phyloP scores from a whole-genome alignment of 2,888 invertebrate species.

The Quadriops clusia region DNA sequence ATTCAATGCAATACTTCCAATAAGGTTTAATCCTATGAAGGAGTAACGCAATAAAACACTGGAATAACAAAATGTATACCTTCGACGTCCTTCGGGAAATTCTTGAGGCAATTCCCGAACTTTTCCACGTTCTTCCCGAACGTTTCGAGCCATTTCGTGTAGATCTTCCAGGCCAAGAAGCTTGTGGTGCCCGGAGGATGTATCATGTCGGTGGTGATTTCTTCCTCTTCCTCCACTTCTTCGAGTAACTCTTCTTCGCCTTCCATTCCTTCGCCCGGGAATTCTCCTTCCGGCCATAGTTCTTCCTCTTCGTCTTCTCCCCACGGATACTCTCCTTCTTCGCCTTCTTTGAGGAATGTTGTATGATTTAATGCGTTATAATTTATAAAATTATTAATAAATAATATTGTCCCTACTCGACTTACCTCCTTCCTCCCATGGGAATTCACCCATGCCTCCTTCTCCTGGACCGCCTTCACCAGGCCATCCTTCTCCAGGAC shows the following conservation, averaged over 20 bases:
- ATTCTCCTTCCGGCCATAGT: constrained; percentile 2
- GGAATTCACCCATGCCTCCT: too few relatives aligned
- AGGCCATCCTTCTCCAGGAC: background rate
- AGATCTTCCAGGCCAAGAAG: constrained; percentile 18
- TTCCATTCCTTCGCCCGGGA: constrained; percentile 4
- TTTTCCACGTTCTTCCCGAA: constrained; percentile 16
- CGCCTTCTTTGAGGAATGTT: constrained; percentile 7
- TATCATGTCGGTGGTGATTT: background rate
- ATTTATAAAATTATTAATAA: too few relatives aligned
- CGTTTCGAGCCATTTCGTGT: constrained; percentile 17
- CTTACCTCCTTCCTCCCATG: too few relatives aligned
- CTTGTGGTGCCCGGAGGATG: constrained; percentile 17
- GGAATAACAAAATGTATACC: too few relatives aligned
- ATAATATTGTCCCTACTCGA: too few relatives aligned
- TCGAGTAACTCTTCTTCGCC: constrained; percentile 5
- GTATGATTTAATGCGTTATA: too few relatives aligned
- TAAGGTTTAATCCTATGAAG: too few relatives aligned
- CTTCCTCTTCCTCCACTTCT: constrained; percentile 6
- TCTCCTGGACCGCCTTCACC: too few relatives aligned
- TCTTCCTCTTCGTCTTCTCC: constrained; percentile 9
- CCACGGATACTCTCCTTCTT: constrained; percentile 9
- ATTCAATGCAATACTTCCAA: too few relatives aligned
- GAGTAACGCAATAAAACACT: too few relatives aligned
- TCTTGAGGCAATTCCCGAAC: constrained; percentile 15
- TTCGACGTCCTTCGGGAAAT: constrained; percentile 12